Percentiles rank a stretch among this genome's conserved stretches.
phyloP scores from a whole-genome alignment of 2,113 vertebrate genomes.

The Sinocyclocheilus anophthalmus region DNA sequence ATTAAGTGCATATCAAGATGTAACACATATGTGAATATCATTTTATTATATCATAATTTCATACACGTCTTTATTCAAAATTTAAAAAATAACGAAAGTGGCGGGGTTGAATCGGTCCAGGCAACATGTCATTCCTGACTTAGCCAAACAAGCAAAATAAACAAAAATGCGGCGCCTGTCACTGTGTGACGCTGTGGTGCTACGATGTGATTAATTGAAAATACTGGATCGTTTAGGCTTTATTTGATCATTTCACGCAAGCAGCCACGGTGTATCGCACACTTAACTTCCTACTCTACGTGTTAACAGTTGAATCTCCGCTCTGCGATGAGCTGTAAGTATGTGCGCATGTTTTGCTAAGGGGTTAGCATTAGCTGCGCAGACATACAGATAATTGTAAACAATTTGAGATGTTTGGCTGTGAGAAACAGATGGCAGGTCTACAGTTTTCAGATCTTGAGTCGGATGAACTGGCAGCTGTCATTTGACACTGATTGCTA shows the following conservation, averaged over 20 bases:
- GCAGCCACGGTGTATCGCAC: background rate
- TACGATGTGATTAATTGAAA: slow-evolving; percentile 19
- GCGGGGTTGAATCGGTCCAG: background rate
- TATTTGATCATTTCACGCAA: background rate
- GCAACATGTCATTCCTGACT: slow-evolving; percentile 66
- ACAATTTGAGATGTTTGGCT: background rate
- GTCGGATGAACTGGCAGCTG: background rate
- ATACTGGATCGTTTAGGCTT: background rate
- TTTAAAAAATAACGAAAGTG: slow-evolving; percentile 63
- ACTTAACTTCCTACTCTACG: slow-evolving; percentile 4
- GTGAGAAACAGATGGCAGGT: background rate
- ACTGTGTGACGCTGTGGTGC: background rate
- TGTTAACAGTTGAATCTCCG: slow-evolving; percentile 60
- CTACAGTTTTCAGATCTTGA: background rate
- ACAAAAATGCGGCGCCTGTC: slow-evolving; percentile 62
- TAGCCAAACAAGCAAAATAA: slow-evolving; percentile 67
- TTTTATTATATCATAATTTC: background rate
- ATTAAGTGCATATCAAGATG: background rate
- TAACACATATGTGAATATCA: background rate
- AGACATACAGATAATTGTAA: background rate
- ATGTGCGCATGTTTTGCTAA: slow-evolving; percentile 36
- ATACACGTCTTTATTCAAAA: background rate
- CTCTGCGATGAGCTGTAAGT: slow-evolving; percentile 60
- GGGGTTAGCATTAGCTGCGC: background rate
- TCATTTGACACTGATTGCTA: background rate